phyloP scores from a whole-genome alignment of 2,888 invertebrate species.

The Nowickia ferox region DNA sequence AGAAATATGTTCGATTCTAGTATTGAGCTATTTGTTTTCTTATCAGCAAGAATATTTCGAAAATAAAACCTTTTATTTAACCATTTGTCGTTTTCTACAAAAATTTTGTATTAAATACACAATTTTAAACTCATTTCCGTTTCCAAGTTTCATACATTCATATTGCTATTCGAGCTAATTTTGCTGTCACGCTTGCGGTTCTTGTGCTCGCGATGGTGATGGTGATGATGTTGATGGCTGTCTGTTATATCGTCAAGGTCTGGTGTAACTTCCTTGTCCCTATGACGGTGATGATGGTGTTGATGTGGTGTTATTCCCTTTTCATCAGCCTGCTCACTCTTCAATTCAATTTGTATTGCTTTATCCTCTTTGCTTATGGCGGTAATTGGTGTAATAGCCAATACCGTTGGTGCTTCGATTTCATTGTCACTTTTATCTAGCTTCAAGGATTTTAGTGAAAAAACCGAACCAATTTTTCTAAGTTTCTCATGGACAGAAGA shows the following conservation, averaged over 20 bases:
- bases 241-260: conserved; percentile 40
- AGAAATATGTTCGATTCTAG: too few species aligned
- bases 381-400: conserved; percentile 30
- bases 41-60: too few species aligned
- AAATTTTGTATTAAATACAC: background rate
- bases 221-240: conserved; percentile 75
- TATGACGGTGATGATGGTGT: conserved; percentile 46
- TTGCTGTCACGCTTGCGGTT: conserved; percentile 65
- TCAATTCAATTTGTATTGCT: conserved; percentile 55
- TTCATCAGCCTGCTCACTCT: background rate
- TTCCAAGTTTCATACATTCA: conserved; percentile 39
- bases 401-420: conserved; percentile 45
- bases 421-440: conserved; percentile 72
- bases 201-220: conserved; percentile 65
- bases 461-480: conserved; percentile 81
- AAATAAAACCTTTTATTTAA: background rate
- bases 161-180: conserved; percentile 62
- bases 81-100: background rate
- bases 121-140: background rate
- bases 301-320: background rate
- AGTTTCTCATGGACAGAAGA: conserved; percentile 78
- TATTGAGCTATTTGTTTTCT: too few species aligned
- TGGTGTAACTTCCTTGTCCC: conserved; percentile 38
- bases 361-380: conserved; percentile 73
- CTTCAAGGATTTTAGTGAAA: conserved; percentile 79